phyloP scores from a whole-genome alignment of 2,797 vertebrate species.

The Gorsachius magnificus region DNA sequence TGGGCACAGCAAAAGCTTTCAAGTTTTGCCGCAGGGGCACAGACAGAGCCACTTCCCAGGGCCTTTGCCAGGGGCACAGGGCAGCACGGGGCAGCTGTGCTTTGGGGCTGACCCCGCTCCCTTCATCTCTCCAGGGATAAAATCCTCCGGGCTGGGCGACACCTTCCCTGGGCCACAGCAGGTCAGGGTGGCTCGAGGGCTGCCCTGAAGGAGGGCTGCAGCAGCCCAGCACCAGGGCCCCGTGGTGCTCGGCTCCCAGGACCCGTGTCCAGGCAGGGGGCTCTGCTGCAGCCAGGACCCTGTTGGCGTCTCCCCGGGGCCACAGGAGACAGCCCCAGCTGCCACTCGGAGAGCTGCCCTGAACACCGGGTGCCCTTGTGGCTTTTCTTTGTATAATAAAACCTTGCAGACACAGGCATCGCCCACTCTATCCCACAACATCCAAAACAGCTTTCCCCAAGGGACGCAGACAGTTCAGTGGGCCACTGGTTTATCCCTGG shows the following conservation, averaged over 20 bases:
- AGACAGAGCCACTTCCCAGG: rapidly evolving
- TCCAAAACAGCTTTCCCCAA: not conserved
- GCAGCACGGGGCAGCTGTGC: not conserved
- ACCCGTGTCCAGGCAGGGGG: rapidly evolving
- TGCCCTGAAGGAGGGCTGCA: not conserved
- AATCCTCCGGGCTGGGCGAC: not conserved
- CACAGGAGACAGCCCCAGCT: not conserved
- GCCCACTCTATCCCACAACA: rapidly evolving
- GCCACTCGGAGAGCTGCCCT: not conserved
- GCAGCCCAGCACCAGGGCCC: not conserved
- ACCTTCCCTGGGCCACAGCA: rapidly evolving
- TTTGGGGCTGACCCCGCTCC: not conserved
- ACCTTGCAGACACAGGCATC: not conserved
- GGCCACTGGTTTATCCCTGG: rapidly evolving
- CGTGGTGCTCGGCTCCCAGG: rapidly evolving
- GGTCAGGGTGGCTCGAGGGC: not conserved
- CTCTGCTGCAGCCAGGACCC: not conserved
- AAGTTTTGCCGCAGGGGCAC: not conserved
- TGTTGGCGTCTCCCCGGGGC: rapidly evolving
- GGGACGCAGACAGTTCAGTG: not conserved
- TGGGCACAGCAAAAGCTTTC: rapidly evolving
- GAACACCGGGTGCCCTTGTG: not conserved
- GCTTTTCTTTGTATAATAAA: not conserved
- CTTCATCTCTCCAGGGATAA: not conserved
- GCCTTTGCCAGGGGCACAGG: rapidly evolving